Percentiles rank a stretch among this genome's conserved stretches.
phyloP scores from a whole-genome alignment of 1,140 invertebrate species.

The Lasaia peninsularis region DNA sequence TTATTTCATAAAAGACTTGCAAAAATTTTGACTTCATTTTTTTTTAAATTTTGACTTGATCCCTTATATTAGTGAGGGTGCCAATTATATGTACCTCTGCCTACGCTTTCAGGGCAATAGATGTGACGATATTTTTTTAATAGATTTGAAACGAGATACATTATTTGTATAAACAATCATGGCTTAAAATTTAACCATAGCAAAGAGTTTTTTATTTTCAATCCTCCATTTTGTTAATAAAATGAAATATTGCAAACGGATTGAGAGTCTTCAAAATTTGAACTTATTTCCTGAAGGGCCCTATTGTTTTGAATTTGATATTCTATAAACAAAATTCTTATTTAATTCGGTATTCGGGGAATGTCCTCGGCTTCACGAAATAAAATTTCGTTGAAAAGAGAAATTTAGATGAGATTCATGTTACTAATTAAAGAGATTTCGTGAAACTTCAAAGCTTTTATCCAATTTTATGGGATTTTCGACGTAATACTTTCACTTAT shows the following conservation, averaged over 20 bases:
- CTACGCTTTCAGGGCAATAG: too few relatives aligned
- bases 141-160: too few relatives aligned
- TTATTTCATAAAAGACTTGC: too few relatives aligned
- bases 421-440: slow-evolving; percentile 5
- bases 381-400: slow-evolving; percentile 10
- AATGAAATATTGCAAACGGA: not conserved
- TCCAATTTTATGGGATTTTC: slow-evolving; percentile 8
- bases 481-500: slow-evolving; percentile 7
- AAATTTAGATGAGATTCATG: slow-evolving; percentile 7
- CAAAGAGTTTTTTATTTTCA: too few relatives aligned
- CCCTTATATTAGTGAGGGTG: too few relatives aligned
- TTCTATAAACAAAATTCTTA: slow-evolving; percentile 10
- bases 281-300: slow-evolving; percentile 1
- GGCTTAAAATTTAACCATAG: too few relatives aligned
- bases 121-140: too few relatives aligned
- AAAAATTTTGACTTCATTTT: too few relatives aligned
- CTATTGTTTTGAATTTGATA: slow-evolving; percentile 7
- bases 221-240: too few relatives aligned
- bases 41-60: too few relatives aligned
- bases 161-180: too few relatives aligned
- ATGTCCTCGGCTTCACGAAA: slow-evolving; percentile 6
- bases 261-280: not conserved
- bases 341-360: slow-evolving; percentile 2
- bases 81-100: too few relatives aligned
- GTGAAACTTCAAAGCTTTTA: slow-evolving; percentile 8